Conservation (phyloP, 2,888 invertebrate species). For the Carpatolechia fugitivella region DNA sequence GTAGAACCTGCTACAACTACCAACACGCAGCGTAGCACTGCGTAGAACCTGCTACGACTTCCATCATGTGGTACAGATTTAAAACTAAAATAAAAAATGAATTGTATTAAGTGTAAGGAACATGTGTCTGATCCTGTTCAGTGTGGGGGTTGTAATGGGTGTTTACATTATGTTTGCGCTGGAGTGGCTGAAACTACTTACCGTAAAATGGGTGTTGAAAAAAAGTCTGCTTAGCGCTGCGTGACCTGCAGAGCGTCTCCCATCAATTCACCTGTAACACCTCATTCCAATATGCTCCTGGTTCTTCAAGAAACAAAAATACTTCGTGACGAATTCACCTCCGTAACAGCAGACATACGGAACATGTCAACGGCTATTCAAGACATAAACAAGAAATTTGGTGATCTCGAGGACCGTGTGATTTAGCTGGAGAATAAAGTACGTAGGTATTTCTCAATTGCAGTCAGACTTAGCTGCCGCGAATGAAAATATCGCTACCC, state of each 20-base stretch:
- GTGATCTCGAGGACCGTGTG: background rate
- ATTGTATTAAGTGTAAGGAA: too few species aligned
- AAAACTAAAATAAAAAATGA: too few species aligned
- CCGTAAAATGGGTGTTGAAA: background rate
- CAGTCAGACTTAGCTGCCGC: background rate
- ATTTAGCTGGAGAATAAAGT: background rate
- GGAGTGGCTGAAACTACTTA: background rate
- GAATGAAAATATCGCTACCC: background rate
- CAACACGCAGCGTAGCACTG: too few species aligned
- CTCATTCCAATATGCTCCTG: background rate
- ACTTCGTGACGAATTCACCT: background rate
- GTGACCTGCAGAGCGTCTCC: background rate
- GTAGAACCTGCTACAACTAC: too few species aligned
- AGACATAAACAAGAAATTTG: background rate
- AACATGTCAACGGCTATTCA: background rate
- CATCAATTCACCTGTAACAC: background rate
- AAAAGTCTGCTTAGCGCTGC: background rate
- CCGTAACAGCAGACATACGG: background rate
- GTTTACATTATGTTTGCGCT: background rate
- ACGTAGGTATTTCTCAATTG: background rate
- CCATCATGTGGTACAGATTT: too few species aligned
- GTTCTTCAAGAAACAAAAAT: background rate
- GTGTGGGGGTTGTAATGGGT: background rate
- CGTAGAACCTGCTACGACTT: too few species aligned
- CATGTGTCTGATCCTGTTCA: too few species aligned